Conservation (phyloP, 2,797 vertebrate species). For the Sciaenops ocellatus region DNA sequence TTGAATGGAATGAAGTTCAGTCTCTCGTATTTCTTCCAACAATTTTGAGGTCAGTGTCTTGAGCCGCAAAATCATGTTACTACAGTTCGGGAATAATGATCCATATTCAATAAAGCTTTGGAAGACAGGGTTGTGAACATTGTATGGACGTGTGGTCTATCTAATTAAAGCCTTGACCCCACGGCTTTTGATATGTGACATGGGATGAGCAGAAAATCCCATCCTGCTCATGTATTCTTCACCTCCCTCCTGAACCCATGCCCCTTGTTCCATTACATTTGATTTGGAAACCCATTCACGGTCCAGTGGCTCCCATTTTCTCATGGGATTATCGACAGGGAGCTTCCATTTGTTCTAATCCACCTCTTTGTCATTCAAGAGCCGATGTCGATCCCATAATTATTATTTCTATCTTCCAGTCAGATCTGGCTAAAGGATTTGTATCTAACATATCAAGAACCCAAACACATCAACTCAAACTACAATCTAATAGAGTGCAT, state of each 20-base stretch:
- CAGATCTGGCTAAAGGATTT: slow-evolving; percentile 51
- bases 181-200: slow-evolving; percentile 49
- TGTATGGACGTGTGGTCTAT: slow-evolving; percentile 24
- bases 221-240: slow-evolving; percentile 62
- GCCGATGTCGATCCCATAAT: slow-evolving; percentile 70
- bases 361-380: slow-evolving; percentile 79
- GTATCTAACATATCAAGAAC: slow-evolving; percentile 49
- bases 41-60: slow-evolving; percentile 39
- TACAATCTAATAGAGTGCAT: slow-evolving; percentile 5
- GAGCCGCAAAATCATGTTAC: slow-evolving; percentile 50
- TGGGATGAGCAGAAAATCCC: slow-evolving; percentile 63
- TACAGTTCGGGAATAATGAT: slow-evolving; percentile 41
- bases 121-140: slow-evolving; percentile 58
- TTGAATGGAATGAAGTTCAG: slow-evolving; percentile 49
- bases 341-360: slow-evolving; percentile 78
- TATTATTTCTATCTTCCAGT: slow-evolving; percentile 70
- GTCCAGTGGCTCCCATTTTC: slow-evolving; percentile 76
- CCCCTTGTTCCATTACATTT: slow-evolving; percentile 75
- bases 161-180: slow-evolving; percentile 68
- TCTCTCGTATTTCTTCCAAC: slow-evolving; percentile 10
- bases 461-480: slow-evolving; percentile 25
- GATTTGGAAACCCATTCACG: slow-evolving; percentile 78
- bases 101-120: slow-evolving; percentile 40
- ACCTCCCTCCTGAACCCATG: slow-evolving; percentile 64
- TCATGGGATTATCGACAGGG: slow-evolving; percentile 77